A percentile compares a stretch with the other conserved stretches of the same genome.
Evolutionary conservation across 2,113 vertebrate species (phyloP).

Genomic region (Pampusana beccarii): DNA sequence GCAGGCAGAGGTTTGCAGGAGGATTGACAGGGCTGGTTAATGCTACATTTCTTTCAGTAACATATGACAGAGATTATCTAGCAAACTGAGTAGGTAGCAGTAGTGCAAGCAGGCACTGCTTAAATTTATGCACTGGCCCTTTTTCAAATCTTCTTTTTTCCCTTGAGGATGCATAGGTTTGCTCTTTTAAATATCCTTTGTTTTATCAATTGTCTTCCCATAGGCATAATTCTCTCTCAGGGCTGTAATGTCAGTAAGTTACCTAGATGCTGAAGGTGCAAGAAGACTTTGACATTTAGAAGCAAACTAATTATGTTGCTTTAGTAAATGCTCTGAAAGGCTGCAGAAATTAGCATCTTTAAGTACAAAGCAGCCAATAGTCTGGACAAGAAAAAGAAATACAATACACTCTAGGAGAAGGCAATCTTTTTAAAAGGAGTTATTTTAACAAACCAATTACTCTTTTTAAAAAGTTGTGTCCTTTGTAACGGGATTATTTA

Average conservation of each 20-base stretch:
- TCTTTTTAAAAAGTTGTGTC: background rate
- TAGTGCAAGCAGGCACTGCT: background rate
- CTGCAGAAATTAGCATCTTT: slow-evolving; percentile 26
- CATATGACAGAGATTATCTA: background rate
- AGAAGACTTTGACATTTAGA: slow-evolving; percentile 52
- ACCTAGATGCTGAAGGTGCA: slow-evolving; percentile 26
- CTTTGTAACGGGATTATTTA: background rate
- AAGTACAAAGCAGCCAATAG: background rate
- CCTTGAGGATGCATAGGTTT: background rate
- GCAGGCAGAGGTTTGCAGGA: background rate
- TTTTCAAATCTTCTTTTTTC: background rate
- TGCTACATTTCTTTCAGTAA: background rate
- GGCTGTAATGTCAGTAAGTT: slow-evolving; percentile 28
- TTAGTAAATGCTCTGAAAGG: background rate
- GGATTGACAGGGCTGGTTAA: background rate
- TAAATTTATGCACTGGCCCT: slow-evolving; percentile 10
- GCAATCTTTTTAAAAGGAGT: background rate
- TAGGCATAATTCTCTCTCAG: background rate
- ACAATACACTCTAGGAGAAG: background rate
- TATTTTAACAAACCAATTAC: background rate
- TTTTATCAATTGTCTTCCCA: slow-evolving; percentile 18
- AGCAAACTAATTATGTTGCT: slow-evolving; percentile 18
- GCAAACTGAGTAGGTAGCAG: background rate
- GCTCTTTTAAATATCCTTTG: slow-evolving; percentile 22
- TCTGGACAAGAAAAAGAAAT: background rate